Conservation (phyloP, 53 echinoderm and acorn worm species). For the Crossaster papposus region DNA sequence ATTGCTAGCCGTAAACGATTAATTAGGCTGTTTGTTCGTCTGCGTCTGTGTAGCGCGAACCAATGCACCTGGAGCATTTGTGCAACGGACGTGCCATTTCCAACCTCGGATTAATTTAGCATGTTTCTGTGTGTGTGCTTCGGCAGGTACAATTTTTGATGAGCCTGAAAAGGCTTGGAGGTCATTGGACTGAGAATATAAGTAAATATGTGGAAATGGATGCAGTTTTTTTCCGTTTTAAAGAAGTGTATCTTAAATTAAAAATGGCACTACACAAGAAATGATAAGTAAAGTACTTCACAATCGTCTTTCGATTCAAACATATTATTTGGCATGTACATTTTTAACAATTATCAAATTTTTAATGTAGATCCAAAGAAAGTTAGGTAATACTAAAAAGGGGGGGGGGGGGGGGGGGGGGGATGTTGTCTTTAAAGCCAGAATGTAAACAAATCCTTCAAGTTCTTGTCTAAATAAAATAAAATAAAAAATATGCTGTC, state of each 20-base stretch:
- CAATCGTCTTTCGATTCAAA: not conserved
- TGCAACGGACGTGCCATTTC: slow-evolving; percentile 21
- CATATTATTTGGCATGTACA: too few relatives aligned
- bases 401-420: too few relatives aligned
- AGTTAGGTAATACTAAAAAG: too few relatives aligned
- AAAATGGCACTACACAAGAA: not conserved
- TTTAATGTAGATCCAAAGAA: too few relatives aligned
- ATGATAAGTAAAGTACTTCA: not conserved
- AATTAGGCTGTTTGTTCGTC: slow-evolving; percentile 30
- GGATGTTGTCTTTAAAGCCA: too few relatives aligned
- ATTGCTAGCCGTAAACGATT: slow-evolving; percentile 41
- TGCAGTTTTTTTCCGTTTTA: not conserved
- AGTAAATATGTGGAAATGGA: not conserved
- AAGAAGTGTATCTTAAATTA: not conserved
- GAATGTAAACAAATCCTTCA: too few relatives aligned
- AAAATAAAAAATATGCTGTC: too few relatives aligned
- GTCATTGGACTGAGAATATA: not conserved
- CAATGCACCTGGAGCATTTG: slow-evolving; percentile 4
- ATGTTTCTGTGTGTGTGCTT: not conserved
- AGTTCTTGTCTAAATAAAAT: too few relatives aligned
- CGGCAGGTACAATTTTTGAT: not conserved
- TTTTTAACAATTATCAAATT: too few relatives aligned
- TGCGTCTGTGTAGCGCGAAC: not conserved
- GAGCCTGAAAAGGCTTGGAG: not conserved
- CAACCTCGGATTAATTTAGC: slow-evolving; percentile 4